Conservation (phyloP, 2,113 vertebrate species). For the Symphodus melops region DNA sequence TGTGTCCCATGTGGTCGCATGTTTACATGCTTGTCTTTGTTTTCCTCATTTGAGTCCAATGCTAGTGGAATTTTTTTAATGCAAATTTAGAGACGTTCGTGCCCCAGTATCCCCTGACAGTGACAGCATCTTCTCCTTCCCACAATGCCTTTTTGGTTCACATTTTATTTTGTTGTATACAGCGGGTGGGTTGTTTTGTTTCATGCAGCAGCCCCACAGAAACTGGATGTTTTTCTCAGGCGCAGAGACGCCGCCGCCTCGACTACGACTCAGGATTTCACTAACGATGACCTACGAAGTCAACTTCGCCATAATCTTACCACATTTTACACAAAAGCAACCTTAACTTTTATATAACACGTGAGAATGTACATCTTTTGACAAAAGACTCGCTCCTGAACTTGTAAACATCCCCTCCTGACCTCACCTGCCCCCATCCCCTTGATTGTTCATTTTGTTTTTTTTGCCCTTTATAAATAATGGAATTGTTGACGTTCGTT, state of each 20-base stretch:
- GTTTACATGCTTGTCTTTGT: slow-evolving; percentile 50
- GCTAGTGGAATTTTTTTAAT: not conserved
- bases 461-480: not conserved
- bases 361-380: not conserved
- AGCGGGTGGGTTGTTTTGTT: slow-evolving; percentile 33
- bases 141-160: not conserved
- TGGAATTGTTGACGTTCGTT: too few relatives aligned
- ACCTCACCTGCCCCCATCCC: slow-evolving; percentile 21
- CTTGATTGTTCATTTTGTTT: not conserved
- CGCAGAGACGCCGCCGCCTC: not conserved
- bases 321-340: slow-evolving; percentile 9
- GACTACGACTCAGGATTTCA: slow-evolving; percentile 1
- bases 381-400: slow-evolving; percentile 15
- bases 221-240: slow-evolving; percentile 21
- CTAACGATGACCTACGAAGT: slow-evolving; percentile 11
- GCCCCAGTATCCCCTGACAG: not conserved
- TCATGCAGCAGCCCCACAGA: slow-evolving; percentile 36
- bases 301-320: slow-evolving; percentile 6
- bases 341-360: not conserved
- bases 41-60: slow-evolving; percentile 15
- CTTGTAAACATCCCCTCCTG: slow-evolving; percentile 53
- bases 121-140: not conserved
- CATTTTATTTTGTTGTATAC: not conserved
- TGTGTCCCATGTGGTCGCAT: slow-evolving; percentile 19
- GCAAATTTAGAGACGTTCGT: not conserved